Evolutionary conservation across 2,797 vertebrate species (phyloP), one percentile per base, ranked within the genome.

Genomic region (Myiothlypis chrysogaster): DNA sequence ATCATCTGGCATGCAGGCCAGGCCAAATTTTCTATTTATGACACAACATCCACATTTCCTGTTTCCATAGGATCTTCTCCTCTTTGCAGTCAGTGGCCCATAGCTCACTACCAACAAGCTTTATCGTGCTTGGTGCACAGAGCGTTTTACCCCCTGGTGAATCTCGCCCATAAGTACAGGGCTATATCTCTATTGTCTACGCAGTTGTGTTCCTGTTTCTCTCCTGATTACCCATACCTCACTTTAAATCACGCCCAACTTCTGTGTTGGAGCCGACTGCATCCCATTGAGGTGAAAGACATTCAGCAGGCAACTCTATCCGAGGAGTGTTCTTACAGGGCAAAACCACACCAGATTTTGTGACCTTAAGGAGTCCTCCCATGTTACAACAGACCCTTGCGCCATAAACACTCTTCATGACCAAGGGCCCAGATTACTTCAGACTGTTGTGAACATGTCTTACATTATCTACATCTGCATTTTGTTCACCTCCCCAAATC

Each of bases 1-100:
- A 91, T 64, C 94, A 96, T 96, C 89, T 96, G 90, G 95, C 83
- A 94, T 1, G 34, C 95, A 96, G 95, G 69, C 94, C 78, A 78
- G 64, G 80, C 20, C 47, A 44, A 27, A 43, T 94, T 87, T 93
- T 82, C 81, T 77, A 55, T 57, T 27, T 79, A 39, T 68, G 72
- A 92, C 85, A 78, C 68, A 61, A 63, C 47, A 53, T 49, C 18
- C 70, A 63, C 41, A 22, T 55, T 87, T 89, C 39, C 47, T 53
- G 30, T 19, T 89, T 93, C 34, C 28, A 81, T 8, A 57, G 56
- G 73, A 84, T 61, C n/a, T 65, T 64, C 53, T 65, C 64, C 78
- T 30, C 59, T 57, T 68, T 13, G 4, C 69, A 90, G 41, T 34
- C 44, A 69, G 28, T 23, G 27, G 35, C n/a, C 70, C 52, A 28